A percentile compares a stretch with the other conserved stretches of the same genome.
Evolutionary conservation across 1,140 invertebrate genomes (phyloP).

Genomic region (Himalopsyche phryganea): DNA sequence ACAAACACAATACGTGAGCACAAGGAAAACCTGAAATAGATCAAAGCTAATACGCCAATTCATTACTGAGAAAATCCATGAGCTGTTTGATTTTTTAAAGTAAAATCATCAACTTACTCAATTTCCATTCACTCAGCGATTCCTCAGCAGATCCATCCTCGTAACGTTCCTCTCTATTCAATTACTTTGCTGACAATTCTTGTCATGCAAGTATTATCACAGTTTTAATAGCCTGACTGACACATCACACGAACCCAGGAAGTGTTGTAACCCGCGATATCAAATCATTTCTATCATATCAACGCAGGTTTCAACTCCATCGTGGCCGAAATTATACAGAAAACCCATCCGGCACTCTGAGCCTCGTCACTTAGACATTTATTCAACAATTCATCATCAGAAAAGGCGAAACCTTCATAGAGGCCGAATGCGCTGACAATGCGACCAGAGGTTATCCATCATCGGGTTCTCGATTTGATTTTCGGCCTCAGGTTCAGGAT

Average conservation of each 20-base stretch:
- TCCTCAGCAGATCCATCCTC: too few relatives aligned
- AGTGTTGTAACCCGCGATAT: slow-evolving; percentile 26
- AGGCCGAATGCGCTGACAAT: neutral
- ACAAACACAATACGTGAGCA: neutral
- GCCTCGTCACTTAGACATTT: neutral
- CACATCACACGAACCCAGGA: slow-evolving; percentile 32
- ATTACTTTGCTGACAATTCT: too few relatives aligned
- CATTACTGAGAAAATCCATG: neutral
- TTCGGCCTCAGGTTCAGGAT: slow-evolving; percentile 51
- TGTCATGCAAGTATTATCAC: neutral
- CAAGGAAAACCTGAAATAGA: neutral
- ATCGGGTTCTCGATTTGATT: slow-evolving; percentile 20
- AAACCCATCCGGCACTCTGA: slow-evolving; percentile 25
- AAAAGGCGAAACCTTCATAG: slow-evolving; percentile 6
- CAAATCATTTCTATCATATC: slow-evolving; percentile 3
- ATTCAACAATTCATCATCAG: slow-evolving; percentile 9
- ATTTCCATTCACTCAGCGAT: neutral
- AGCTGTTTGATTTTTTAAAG: too few relatives aligned
- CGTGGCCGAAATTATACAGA: slow-evolving; percentile 29
- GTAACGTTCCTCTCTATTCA: too few relatives aligned
- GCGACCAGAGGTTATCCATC: too few relatives aligned
- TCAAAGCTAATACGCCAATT: neutral
- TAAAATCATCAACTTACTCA: too few relatives aligned
- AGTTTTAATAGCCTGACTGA: slow-evolving; percentile 21
- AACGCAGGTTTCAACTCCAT: slow-evolving; percentile 28